phyloP scores from a whole-genome alignment of 2,888 invertebrate species.

The Monochamus alternatus region DNA sequence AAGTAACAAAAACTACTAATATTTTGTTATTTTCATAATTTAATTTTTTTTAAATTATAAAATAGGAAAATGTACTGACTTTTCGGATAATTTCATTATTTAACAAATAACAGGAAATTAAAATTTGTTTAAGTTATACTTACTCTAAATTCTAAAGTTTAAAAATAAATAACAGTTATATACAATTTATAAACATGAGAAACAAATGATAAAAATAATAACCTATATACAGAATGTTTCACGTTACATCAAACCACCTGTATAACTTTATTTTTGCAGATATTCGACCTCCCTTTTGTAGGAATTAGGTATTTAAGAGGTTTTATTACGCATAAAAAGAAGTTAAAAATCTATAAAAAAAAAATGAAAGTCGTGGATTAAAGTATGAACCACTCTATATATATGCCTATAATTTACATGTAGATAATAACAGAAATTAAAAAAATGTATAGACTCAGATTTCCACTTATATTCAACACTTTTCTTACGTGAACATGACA shows the following conservation, averaged over 20 bases:
- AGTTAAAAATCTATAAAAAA: no score
- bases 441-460: slow-evolving; percentile 40
- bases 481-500: slow-evolving; percentile 24
- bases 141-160: slow-evolving; percentile 51
- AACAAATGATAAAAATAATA: slow-evolving; percentile 52
- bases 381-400: not conserved
- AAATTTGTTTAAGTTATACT: slow-evolving; percentile 45
- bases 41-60: not conserved
- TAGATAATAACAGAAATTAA: slow-evolving; percentile 11
- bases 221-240: slow-evolving; percentile 39
- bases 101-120: slow-evolving; percentile 41
- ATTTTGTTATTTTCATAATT: not conserved
- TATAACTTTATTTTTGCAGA: no score
- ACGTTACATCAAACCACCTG: not conserved
- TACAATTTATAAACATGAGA: slow-evolving; percentile 58
- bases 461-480: slow-evolving; percentile 22
- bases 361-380: not conserved
- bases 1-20: not conserved
- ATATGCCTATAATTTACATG: no score
- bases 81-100: not conserved
- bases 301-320: no score
- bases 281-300: no score
- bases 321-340: no score
- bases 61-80: not conserved
- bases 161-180: slow-evolving; percentile 61